phyloP scores from a whole-genome alignment of 2,797 vertebrate genomes.

The Notoglanidium macrostoma region DNA sequence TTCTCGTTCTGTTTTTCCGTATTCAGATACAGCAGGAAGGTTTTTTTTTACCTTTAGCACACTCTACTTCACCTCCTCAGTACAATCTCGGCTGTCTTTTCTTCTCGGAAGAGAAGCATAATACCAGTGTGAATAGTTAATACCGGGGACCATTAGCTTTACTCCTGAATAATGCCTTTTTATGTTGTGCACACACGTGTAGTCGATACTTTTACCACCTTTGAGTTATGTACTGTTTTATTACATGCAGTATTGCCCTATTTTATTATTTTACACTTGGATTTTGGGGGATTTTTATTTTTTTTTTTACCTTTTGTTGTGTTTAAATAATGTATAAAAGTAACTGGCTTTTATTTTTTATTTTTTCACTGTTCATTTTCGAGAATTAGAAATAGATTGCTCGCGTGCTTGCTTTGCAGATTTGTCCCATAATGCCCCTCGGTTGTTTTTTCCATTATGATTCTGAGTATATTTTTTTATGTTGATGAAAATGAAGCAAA shows the following conservation, averaged over 20 bases:
- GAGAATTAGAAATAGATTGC: conserved; percentile 68
- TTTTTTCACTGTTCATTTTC: conserved; percentile 66
- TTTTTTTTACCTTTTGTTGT: conserved; percentile 69
- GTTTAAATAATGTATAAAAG: conserved; percentile 83
- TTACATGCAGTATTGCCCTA: conserved; percentile 68
- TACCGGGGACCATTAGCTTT: conserved; percentile 69
- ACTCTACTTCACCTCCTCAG: conserved; percentile 52
- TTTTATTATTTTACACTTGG: conserved; percentile 56
- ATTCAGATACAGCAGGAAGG: conserved; percentile 36
- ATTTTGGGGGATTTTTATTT: conserved; percentile 68
- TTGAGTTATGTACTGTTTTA: conserved; percentile 53
- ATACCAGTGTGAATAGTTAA: conserved; percentile 62
- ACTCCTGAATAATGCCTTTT: conserved; percentile 67
- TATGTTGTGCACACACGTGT: conserved; percentile 55
- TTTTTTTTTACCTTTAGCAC: conserved; percentile 50
- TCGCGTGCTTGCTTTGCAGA: conserved; percentile 83
- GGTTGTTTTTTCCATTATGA: conserved; percentile 51
- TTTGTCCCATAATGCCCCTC: conserved; percentile 66
- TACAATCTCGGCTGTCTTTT: conserved; percentile 49
- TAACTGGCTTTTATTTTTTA: conserved; percentile 79
- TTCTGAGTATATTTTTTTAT: conserved; percentile 53
- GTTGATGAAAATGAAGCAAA: conserved; percentile 40
- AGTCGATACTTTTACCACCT: conserved; percentile 22
- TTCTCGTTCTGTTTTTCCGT: conserved; percentile 34
- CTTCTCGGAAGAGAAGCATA: conserved; percentile 42